These are phyloP conservation scores for Druceiella hillmani DNA, from an alignment of 2,888 invertebrate genomes.

Conservation along the genomic window DNA sequence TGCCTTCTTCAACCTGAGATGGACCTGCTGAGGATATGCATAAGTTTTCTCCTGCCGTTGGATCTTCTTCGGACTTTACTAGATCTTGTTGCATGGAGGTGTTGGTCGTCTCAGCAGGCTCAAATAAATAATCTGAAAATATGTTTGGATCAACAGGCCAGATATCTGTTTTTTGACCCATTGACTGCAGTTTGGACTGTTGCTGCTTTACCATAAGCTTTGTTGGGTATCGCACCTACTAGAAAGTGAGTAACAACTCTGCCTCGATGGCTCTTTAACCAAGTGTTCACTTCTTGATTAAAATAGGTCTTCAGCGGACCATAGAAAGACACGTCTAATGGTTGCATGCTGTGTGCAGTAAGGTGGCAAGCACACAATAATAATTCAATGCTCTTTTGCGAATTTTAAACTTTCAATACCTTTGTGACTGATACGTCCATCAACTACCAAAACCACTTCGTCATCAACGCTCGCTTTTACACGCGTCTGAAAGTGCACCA, in stretches of 20 bases:
- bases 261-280: no score
- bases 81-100: constrained; percentile 17
- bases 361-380: constrained; percentile 14
- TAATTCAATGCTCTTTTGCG: constrained; percentile 29
- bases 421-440: constrained; percentile 27
- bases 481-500: constrained; percentile 24
- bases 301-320: no score
- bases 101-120: constrained; percentile 26
- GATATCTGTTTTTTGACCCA: no score
- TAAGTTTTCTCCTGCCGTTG: constrained; percentile 12
- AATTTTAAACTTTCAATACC: constrained; percentile 21
- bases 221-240: no score
- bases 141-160: no score
- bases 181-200: no score
- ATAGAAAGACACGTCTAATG: no score
- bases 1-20: constrained; percentile 16
- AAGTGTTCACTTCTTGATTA: no score
- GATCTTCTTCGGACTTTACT: no score
- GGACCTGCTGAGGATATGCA: constrained; percentile 13
- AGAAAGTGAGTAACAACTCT: no score
- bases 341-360: constrained; percentile 1
- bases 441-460: constrained; percentile 27
- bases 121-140: constrained; percentile 26
- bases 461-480: constrained; percentile 25
- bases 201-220: no score